phyloP scores from a whole-genome alignment of 2,888 invertebrate species.

The Alviniconcha strummeri region DNA sequence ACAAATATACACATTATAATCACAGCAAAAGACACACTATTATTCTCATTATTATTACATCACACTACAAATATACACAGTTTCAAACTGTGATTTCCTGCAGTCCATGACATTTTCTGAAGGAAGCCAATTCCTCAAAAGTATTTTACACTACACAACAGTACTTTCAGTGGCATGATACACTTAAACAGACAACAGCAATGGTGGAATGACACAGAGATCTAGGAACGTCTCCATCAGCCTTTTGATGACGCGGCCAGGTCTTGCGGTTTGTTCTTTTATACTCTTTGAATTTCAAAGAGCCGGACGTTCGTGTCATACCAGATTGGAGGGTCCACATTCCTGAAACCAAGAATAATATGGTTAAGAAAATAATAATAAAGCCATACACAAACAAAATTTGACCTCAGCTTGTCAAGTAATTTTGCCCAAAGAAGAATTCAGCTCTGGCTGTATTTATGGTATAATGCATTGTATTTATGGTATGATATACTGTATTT shows the following conservation, averaged over 20 bases:
- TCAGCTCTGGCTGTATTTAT: background rate
- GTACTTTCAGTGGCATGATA: background rate
- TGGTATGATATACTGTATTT: background rate
- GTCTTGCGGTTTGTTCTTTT: constrained; percentile 33
- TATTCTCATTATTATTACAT: too few relatives aligned
- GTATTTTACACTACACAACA: too few relatives aligned
- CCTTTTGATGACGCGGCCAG: background rate
- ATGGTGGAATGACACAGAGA: background rate
- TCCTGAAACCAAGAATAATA: constrained; percentile 79
- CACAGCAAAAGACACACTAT: too few relatives aligned
- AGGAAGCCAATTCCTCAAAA: too few relatives aligned
- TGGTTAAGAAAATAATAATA: background rate
- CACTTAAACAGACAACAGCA: constrained; percentile 16
- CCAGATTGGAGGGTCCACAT: constrained; percentile 99
- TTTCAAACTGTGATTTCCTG: too few relatives aligned
- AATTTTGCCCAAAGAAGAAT: background rate
- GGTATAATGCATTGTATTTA: background rate
- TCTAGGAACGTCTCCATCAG: background rate
- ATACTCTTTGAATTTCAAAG: constrained; percentile 92
- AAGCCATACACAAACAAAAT: background rate
- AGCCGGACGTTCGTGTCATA: constrained; percentile 99
- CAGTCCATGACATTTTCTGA: too few relatives aligned
- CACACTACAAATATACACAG: too few relatives aligned
- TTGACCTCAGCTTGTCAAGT: too few relatives aligned
- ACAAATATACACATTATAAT: too few relatives aligned